Base-by-base conservation (phyloP, 1,140 invertebrate genomes). In the Lordiphosa stackelbergi region DNA sequence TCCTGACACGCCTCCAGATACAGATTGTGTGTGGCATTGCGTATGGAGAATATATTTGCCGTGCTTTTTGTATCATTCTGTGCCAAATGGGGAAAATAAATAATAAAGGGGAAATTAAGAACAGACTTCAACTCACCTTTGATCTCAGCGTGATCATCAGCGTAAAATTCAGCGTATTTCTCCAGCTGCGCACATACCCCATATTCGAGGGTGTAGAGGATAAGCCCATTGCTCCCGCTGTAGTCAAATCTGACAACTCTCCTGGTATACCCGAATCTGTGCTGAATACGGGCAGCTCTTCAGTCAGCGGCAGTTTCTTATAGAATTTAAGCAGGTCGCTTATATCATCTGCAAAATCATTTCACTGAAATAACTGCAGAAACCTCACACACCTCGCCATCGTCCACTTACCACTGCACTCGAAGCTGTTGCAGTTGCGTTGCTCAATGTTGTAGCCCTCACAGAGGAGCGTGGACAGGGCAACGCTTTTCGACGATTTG, bases 401-500 rank as follows among this genome's bases (percentile, higher is more conserved):
- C 10, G 40, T 7, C 48, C 12, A 58, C 85, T 71, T 47, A 88
- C 86, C 86, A 54, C 53, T 81, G 62, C 86, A 88, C 53, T 88
- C 86, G 53, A 88, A 88, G 31, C 75, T 78, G 63, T 88, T 88
- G 72, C 86, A 88, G 62, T 87, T 85, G 40, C 86, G 83, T 48
- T 88, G 86, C 62, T 88, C 86, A 36, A 88, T 87, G 56, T 88
- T 88, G 62, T 88, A 87, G 36, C 86, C 86, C 42, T 88, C 85
- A 53, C 86, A 87, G 22, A 85, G 78, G 10, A 87, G 61, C 2
- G 85, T 87, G 31, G 83, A 81, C n/a, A 85, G 49, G 3, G 70
- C 70, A 8, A 78, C 57, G 22, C 73, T 75, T 43, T 87, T 87
- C 31, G 78, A 34, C 38, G 78, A 53, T 59, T 69, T 87, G 54